Evolutionary conservation across 2,888 invertebrate genomes (phyloP).

Genomic region (Entomobrya proxima): DNA sequence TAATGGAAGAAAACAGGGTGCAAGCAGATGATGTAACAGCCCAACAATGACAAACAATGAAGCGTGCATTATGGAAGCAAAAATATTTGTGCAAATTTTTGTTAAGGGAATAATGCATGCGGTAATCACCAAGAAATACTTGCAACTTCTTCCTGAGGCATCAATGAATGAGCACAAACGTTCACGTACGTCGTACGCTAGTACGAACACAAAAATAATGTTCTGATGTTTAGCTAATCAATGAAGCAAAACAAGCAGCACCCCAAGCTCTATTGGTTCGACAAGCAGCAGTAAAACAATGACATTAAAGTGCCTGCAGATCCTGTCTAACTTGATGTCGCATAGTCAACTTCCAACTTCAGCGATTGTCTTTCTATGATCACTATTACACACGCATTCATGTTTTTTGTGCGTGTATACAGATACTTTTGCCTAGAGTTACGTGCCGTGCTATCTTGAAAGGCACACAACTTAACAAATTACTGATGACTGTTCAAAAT

Average conservation of each 20-base stretch:
- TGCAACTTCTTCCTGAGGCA: slow-evolving; percentile 62
- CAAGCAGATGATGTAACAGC: slow-evolving; percentile 25
- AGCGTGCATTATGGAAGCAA: slow-evolving; percentile 48
- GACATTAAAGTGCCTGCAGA: background rate
- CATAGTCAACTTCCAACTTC: background rate
- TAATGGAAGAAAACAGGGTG: slow-evolving; percentile 23
- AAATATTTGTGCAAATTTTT: slow-evolving; percentile 31
- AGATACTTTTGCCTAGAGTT: too few relatives aligned
- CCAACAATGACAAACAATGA: background rate
- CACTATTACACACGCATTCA: background rate
- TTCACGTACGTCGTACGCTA: background rate
- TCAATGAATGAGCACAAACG: slow-evolving; percentile 12
- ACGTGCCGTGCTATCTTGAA: too few relatives aligned
- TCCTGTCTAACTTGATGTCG: background rate
- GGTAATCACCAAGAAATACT: slow-evolving; percentile 52
- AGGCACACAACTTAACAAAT: background rate
- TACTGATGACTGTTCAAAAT: slow-evolving; percentile 29
- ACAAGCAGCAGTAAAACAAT: background rate
- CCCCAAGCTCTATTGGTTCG: background rate
- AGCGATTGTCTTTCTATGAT: background rate
- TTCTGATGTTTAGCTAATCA: background rate
- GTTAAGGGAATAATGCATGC: slow-evolving; percentile 37
- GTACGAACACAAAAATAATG: background rate
- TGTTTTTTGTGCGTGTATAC: background rate
- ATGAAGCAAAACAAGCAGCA: slow-evolving; percentile 1